Evolutionary conservation across 2,888 invertebrate genomes (phyloP).

Genomic region (Cerastis leucographa): DNA sequence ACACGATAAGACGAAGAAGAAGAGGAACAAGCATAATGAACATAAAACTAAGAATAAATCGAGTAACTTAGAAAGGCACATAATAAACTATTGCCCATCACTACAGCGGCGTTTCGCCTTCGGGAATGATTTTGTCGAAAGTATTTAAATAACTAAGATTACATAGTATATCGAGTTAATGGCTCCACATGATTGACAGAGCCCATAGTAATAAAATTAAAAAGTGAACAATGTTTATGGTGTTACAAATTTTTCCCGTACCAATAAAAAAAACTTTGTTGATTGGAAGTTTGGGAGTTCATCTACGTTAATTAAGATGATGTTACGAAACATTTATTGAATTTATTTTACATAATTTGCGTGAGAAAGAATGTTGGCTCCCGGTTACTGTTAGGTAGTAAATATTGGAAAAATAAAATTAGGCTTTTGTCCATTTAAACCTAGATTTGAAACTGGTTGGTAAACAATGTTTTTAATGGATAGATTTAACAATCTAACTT

Average conservation of each 20-base stretch:
- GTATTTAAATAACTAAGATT: conserved; percentile 76
- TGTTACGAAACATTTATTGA: conserved; percentile 66
- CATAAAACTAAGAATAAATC: conserved; percentile 8
- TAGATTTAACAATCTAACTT: background rate
- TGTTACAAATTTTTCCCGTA: conserved; percentile 67
- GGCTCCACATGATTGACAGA: conserved; percentile 76
- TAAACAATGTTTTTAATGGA: background rate
- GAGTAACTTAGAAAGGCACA: conserved; percentile 7
- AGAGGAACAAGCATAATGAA: background rate
- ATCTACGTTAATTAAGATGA: conserved; percentile 70
- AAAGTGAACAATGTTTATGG: conserved; percentile 73
- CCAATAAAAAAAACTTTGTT: conserved; percentile 70
- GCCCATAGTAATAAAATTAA: conserved; percentile 73
- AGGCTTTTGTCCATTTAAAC: conserved; percentile 7
- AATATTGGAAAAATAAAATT: conserved; percentile 28
- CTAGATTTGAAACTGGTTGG: conserved; percentile 36
- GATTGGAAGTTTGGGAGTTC: conserved; percentile 70
- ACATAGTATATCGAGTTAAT: conserved; percentile 76
- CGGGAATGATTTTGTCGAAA: conserved; percentile 78
- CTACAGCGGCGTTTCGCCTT: conserved; percentile 70
- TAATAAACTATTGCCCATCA: conserved; percentile 40
- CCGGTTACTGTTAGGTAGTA: conserved; percentile 41
- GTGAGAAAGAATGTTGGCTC: conserved; percentile 65
- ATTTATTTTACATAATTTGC: conserved; percentile 66
- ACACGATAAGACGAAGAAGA: background rate